Conservation (phyloP, 2,113 vertebrate genomes). For the Ceyx melanurus region DNA sequence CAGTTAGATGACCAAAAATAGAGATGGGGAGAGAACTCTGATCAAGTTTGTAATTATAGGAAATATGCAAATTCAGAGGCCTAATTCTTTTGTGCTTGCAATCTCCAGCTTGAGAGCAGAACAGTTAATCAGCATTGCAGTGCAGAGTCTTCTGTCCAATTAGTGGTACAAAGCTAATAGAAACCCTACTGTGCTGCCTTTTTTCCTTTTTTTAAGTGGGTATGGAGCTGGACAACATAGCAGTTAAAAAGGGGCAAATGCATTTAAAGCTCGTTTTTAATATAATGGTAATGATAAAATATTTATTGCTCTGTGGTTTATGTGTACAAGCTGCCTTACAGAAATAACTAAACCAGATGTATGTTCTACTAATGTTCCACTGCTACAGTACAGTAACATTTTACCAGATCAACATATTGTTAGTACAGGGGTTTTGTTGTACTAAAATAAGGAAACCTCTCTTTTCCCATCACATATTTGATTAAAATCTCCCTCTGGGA, state of each 20-base stretch:
- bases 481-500: neutral
- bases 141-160: conserved; percentile 8
- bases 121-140: conserved; percentile 34
- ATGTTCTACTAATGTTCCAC: neutral
- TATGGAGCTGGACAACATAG: neutral
- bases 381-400: neutral
- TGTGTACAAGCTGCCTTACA: neutral
- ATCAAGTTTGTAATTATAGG: neutral
- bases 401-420: neutral
- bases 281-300: neutral
- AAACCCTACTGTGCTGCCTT: neutral
- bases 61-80: conserved; percentile 17
- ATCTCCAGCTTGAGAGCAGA: neutral
- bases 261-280: conserved; percentile 21
- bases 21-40: neutral
- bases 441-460: conserved; percentile 14
- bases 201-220: neutral
- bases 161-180: conserved; percentile 19
- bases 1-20: neutral
- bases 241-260: neutral
- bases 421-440: neutral
- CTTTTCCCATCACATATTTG: neutral
- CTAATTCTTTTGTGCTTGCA: conserved; percentile 33
- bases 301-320: neutral
- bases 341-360: conserved; percentile 19